Conservation (phyloP, 2,888 invertebrate genomes). For the Calameuta filiformis region DNA sequence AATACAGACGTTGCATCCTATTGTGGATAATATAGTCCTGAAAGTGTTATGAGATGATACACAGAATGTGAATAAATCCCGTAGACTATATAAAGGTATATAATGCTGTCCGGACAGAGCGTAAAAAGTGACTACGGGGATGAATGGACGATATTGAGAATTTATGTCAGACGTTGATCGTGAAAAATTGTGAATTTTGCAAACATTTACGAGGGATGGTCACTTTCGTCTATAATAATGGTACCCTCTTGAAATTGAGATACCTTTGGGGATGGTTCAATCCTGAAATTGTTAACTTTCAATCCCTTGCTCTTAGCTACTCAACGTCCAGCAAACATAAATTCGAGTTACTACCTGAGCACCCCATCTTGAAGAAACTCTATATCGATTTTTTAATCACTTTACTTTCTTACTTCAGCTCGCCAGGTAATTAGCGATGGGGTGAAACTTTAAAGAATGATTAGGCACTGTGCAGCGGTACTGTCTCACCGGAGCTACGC, state of each 20-base stretch:
- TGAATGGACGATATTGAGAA: not conserved
- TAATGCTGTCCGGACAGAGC: not conserved
- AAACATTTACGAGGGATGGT: not conserved
- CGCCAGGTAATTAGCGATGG: conserved; percentile 49
- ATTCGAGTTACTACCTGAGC: not conserved
- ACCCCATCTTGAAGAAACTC: conserved; percentile 5
- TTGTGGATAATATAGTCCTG: not conserved
- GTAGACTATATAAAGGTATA: not conserved
- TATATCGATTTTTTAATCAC: conserved; percentile 47
- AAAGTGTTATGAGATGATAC: not conserved
- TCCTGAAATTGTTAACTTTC: not conserved
- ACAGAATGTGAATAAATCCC: not conserved
- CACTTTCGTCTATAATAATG: not conserved
- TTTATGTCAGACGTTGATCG: not conserved
- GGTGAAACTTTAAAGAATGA: conserved; percentile 54
- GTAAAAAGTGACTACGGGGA: not conserved
- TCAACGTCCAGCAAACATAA: not conserved
- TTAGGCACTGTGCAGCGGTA: conserved; percentile 35
- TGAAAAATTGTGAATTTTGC: not conserved
- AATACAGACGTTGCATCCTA: not conserved
- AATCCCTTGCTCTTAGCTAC: not conserved
- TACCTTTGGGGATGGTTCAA: not conserved
- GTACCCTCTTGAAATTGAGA: not conserved
- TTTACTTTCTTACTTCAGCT: conserved; percentile 38
- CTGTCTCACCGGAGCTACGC: not conserved